These are phyloP conservation scores for Eupithecia inturbata DNA, from an alignment of 2,888 invertebrate species.

Conservation along the genomic window DNA sequence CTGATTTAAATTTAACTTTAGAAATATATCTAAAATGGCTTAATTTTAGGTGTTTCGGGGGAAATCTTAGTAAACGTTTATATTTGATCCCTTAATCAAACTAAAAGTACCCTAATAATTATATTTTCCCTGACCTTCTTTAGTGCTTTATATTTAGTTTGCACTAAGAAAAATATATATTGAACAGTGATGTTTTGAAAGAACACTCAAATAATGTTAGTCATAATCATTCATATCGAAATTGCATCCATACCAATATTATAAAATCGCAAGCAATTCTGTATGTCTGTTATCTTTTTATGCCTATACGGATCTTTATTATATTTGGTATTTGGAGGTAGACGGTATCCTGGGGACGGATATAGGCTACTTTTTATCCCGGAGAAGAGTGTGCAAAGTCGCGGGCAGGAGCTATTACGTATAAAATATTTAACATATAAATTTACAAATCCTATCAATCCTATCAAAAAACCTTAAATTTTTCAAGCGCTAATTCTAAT, in stretches of 20 bases:
- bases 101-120: background rate
- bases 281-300: background rate
- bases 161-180: too few species aligned
- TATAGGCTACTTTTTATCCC: background rate
- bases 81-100: background rate
- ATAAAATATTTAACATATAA: background rate
- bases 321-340: background rate
- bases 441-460: background rate
- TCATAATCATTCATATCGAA: too few species aligned
- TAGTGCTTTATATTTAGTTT: too few species aligned
- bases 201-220: too few species aligned
- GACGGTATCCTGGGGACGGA: background rate
- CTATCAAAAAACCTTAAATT: background rate
- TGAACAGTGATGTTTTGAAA: too few species aligned
- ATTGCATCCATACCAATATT: background rate
- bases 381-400: background rate
- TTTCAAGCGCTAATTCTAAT: background rate
- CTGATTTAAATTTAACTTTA: slow-evolving; percentile 5
- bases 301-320: background rate
- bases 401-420: background rate
- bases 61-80: background rate
- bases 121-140: background rate
- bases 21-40: background rate
- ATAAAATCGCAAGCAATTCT: background rate
- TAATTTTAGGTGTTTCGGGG: background rate